These are phyloP conservation scores for Prosopocoilus inquinatus DNA, from an alignment of 2,888 invertebrate genomes.

Conservation along the genomic window DNA sequence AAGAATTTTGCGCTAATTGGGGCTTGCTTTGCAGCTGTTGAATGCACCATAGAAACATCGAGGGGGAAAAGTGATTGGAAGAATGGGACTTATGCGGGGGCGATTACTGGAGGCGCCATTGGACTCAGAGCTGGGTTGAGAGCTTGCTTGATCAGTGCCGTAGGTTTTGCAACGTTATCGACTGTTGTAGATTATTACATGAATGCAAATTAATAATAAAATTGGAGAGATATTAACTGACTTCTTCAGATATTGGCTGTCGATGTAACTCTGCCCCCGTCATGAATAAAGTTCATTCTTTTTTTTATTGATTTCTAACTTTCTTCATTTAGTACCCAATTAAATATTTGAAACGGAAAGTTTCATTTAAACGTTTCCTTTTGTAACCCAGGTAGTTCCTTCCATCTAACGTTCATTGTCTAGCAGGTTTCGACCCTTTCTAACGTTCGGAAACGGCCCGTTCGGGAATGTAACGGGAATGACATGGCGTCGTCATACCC, in stretches of 20 bases:
- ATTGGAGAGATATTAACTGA: too few relatives aligned
- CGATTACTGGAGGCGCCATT: constrained; percentile 88
- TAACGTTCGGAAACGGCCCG: constrained; percentile 21
- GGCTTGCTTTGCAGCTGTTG: constrained; percentile 88
- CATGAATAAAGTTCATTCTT: too few relatives aligned
- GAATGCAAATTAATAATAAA: constrained; percentile 57
- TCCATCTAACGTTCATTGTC: neutral
- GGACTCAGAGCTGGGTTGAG: constrained; percentile 89
- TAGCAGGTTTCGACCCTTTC: constrained; percentile 9
- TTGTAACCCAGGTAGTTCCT: too few relatives aligned
- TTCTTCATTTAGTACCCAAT: too few relatives aligned
- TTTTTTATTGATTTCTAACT: too few relatives aligned
- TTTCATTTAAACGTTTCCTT: too few relatives aligned
- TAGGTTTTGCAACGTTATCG: constrained; percentile 97
- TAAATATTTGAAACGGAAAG: too few relatives aligned
- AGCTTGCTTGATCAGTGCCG: constrained; percentile 90
- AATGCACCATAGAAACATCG: constrained; percentile 89
- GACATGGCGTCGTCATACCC: constrained; percentile 2
- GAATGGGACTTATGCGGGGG: constrained; percentile 95
- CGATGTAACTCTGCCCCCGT: too few relatives aligned
- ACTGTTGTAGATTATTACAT: constrained; percentile 96
- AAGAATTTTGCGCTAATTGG: constrained; percentile 98
- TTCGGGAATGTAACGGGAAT: constrained; percentile 19
- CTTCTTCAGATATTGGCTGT: too few relatives aligned
- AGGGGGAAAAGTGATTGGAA: constrained; percentile 94